phyloP scores from a whole-genome alignment of 2,797 vertebrate genomes.

The Decapterus maruadsi region DNA sequence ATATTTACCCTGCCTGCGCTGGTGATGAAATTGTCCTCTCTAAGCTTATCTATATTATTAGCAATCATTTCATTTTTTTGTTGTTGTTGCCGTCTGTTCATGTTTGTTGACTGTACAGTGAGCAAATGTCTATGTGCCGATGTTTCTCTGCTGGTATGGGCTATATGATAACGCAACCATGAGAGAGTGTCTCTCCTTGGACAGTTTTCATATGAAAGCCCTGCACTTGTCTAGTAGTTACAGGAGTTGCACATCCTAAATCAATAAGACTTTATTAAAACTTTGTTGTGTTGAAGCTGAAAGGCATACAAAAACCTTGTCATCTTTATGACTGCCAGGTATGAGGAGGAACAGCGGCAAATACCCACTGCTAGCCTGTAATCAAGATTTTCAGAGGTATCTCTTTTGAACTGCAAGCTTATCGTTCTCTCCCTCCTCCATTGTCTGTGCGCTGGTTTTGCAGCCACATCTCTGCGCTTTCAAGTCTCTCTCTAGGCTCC shows the following conservation, averaged over 20 bases:
- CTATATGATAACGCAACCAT: background rate
- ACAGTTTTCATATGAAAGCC: slow-evolving; percentile 15
- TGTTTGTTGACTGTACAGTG: slow-evolving; percentile 21
- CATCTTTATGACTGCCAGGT: slow-evolving; percentile 40
- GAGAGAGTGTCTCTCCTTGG: background rate
- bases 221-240: slow-evolving; percentile 2
- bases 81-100: slow-evolving; percentile 16
- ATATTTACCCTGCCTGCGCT: slow-evolving; percentile 44
- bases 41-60: slow-evolving; percentile 38
- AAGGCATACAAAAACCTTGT: slow-evolving; percentile 33
- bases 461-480: slow-evolving; percentile 49
- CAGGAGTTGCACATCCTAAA: slow-evolving; percentile 18
- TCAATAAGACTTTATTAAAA: slow-evolving; percentile 40
- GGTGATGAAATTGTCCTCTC: slow-evolving; percentile 44
- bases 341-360: slow-evolving; percentile 36
- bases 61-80: slow-evolving; percentile 35
- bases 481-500: slow-evolving; percentile 40
- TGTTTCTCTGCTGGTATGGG: slow-evolving; percentile 2
- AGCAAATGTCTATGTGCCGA: slow-evolving; percentile 15
- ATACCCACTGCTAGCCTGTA: slow-evolving; percentile 49
- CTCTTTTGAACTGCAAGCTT: slow-evolving; percentile 47
- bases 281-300: slow-evolving; percentile 21
- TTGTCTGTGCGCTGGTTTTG: slow-evolving; percentile 39
- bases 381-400: slow-evolving; percentile 52
- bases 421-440: slow-evolving; percentile 20